Base-by-base conservation (phyloP, 2,888 invertebrate species). In the Sisyra terminalis region DNA sequence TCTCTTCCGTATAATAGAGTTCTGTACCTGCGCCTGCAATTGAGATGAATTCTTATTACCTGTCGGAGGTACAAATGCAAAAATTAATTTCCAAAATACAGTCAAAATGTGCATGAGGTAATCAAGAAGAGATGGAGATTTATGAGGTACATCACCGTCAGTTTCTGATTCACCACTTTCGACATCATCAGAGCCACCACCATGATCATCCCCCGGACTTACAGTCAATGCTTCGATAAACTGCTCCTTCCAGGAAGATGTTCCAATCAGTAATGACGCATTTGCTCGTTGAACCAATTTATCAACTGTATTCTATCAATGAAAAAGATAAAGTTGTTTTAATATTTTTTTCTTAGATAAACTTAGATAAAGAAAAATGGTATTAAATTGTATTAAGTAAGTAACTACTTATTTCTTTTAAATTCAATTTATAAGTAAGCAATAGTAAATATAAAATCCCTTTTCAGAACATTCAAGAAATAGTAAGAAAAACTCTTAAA, bases 161-260 rank as follows among this genome's bases (percentile, higher is more conserved):
- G 24, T 24, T 24, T 24, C 24, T 24, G 24, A 24, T 46, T 58
- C 55, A 24, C 57, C 60, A 3, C 55, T 77, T 3, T 63, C 64
- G 36, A 52, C 57, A 40, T 47, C 50, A 7, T 15, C 42, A 29
- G 65, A 69, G 13, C 67, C 68, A 30, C 67, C 71, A 44, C 70
- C 72, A 78, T 93, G 93, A 3, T 57, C 64, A n/a, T 63, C 68
- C 78, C 93, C 93, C 56, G 90, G 77, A 56, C 80, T 87, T 41
- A 97, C 94, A 35, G 92, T 92, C 49, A 98, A 67, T 31, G 97
- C 98, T 64, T 97, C 97, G 55, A 85, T 71, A 61, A 98, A 98
- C 66, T 99, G 98, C 58, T 99, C 98, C 61, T 85, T 88, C 98
- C 98, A 98, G 1, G 94, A 92, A n/a, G 92, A 92, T 13, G 97